A percentile compares a stretch with the other conserved stretches of the same genome.
Evolutionary conservation across 2,113 vertebrate species (phyloP).

Genomic region (Mionectes macconnelli): DNA sequence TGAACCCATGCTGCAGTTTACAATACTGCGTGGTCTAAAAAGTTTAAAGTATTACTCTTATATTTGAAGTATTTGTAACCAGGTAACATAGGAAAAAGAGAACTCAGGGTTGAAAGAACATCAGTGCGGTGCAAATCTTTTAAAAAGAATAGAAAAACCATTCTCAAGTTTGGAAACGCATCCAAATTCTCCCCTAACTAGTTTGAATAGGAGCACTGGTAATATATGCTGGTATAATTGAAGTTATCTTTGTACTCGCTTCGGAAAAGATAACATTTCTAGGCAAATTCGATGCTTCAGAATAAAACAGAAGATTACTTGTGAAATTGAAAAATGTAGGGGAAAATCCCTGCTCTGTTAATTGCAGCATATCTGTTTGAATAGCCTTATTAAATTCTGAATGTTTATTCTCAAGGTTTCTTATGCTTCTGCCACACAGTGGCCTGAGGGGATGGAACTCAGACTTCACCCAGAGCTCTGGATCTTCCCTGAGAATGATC

Average conservation of each 20-base stretch:
- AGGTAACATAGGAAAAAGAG: not conserved
- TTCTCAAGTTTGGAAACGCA: not conserved
- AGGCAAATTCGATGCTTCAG: not conserved
- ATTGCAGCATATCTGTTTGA: not conserved
- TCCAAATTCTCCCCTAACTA: not conserved
- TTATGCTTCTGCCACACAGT: not conserved
- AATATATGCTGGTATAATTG: not conserved
- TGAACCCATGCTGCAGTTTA: not conserved
- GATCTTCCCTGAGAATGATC: not conserved
- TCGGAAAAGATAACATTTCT: conserved; percentile 1
- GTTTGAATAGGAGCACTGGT: not conserved
- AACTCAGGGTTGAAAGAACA: not conserved
- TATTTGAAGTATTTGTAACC: not conserved
- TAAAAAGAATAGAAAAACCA: not conserved
- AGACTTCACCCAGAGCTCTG: not conserved
- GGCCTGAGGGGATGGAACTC: not conserved
- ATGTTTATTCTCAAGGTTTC: not conserved
- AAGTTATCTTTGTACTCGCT: not conserved
- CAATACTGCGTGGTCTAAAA: not conserved
- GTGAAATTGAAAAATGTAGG: not conserved
- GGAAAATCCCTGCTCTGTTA: not conserved
- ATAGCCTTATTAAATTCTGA: not conserved
- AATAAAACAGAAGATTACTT: not conserved
- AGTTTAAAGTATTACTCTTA: not conserved
- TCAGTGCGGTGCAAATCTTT: not conserved